Evolutionary conservation across 2,113 vertebrate species (phyloP).

Genomic region (Nesoenas mayeri): DNA sequence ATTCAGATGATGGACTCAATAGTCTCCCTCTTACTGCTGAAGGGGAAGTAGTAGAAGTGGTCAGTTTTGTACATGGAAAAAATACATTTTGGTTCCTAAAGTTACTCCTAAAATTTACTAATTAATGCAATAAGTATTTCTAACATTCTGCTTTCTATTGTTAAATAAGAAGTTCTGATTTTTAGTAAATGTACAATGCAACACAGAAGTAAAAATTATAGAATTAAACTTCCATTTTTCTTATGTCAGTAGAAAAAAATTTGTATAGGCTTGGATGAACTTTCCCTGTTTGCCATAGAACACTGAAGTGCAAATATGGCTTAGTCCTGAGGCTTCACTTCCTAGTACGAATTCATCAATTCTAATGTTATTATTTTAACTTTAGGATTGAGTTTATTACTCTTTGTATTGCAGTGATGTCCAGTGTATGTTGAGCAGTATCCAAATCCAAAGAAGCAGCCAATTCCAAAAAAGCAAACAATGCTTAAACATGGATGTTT

Average conservation of each 20-base stretch:
- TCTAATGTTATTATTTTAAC: background rate
- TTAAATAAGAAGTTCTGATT: background rate
- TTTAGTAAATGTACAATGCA: background rate
- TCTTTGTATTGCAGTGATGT: background rate
- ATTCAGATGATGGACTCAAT: background rate
- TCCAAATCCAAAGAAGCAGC: background rate
- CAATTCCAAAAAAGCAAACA: background rate
- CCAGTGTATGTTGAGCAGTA: background rate
- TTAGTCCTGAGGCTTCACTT: background rate
- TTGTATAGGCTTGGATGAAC: background rate
- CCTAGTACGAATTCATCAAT: background rate
- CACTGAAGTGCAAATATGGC: background rate
- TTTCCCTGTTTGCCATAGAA: background rate
- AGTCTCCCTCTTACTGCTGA: background rate
- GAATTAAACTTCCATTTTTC: background rate
- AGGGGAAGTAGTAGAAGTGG: background rate
- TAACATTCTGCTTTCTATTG: background rate
- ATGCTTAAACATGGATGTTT: background rate
- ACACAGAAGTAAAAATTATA: background rate
- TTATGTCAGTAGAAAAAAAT: background rate
- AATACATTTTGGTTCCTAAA: background rate
- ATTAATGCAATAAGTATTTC: background rate
- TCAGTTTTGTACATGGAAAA: background rate
- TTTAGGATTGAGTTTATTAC: background rate
- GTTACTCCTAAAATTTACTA: background rate